phyloP scores from a whole-genome alignment of 2,888 invertebrate genomes.

The Melikaiella ostensackeni region DNA sequence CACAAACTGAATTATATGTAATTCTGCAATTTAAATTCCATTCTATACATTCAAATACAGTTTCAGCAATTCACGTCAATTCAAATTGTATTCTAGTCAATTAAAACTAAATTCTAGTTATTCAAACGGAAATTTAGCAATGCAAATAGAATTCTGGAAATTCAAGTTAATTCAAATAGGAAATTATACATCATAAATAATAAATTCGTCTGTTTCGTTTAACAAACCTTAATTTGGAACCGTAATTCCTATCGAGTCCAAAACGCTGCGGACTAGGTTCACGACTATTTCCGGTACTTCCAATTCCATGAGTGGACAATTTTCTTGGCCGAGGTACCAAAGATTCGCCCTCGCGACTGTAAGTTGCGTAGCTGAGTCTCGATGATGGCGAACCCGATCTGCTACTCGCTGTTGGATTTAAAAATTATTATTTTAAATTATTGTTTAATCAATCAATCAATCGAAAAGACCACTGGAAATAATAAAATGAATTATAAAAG shows the following conservation, averaged over 20 bases:
- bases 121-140: too few species aligned
- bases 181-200: too few species aligned
- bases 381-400: slow-evolving; percentile 96
- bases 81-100: too few species aligned
- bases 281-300: slow-evolving; percentile 74
- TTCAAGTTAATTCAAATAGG: too few species aligned
- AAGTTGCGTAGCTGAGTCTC: slow-evolving; percentile 86
- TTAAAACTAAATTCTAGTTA: too few species aligned
- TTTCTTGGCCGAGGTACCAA: slow-evolving; percentile 80
- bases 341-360: slow-evolving; percentile 79
- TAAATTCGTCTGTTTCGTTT: slow-evolving; percentile 18
- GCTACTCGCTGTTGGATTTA: slow-evolving; percentile 86
- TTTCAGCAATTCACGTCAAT: too few species aligned
- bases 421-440: background rate
- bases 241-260: slow-evolving; percentile 71
- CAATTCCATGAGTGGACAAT: slow-evolving; percentile 81
- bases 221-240: slow-evolving; percentile 68
- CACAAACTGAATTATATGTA: too few species aligned
- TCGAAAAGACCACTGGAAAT: background rate
- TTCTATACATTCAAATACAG: too few species aligned
- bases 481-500: slow-evolving; percentile 17
- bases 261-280: slow-evolving; percentile 78
- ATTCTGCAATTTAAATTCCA: too few species aligned
- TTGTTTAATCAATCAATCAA: background rate
- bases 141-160: too few species aligned